A percentile compares a stretch with the other conserved stretches of the same genome.
These are phyloP conservation scores for Lasioglossum calceatum DNA, from an alignment of 2,888 invertebrate genomes.

Conservation along the genomic window DNA sequence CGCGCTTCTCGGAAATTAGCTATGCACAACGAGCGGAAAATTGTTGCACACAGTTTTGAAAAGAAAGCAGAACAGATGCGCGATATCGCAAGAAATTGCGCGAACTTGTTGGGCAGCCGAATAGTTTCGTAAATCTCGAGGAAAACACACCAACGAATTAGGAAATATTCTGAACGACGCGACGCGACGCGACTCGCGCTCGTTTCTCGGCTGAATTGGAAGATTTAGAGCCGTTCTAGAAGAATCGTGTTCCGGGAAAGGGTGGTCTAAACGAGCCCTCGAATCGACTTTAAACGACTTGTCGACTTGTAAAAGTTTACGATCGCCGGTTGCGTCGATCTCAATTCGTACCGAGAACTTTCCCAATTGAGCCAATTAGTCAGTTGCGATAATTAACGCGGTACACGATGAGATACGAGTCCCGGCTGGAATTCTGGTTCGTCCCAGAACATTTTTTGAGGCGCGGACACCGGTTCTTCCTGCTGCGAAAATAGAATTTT, in stretches of 20 bases:
- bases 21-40: not conserved
- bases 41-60: not conserved
- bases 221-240: not conserved
- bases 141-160: not conserved
- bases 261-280: conserved; percentile 12
- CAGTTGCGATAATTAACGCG: conserved; percentile 79
- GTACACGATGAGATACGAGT: conserved; percentile 41
- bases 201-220: not conserved
- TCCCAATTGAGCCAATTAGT: conserved; percentile 79
- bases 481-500: too few relatives aligned
- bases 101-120: not conserved
- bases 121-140: not conserved
- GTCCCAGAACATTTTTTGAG: not conserved
- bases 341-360: conserved; percentile 75
- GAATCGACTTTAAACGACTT: conserved; percentile 44
- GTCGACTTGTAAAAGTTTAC: conserved; percentile 54
- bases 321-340: conserved; percentile 59
- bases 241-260: conserved; percentile 6
- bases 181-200: not conserved
- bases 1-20: not conserved
- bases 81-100: not conserved
- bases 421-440: conserved; percentile 48
- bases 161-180: not conserved
- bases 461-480: not conserved
- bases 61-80: not conserved